Percentiles rank a stretch among this genome's conserved stretches.
Conservation (phyloP, 2,797 vertebrate genomes). For the Danio jaintianensis region DNA sequence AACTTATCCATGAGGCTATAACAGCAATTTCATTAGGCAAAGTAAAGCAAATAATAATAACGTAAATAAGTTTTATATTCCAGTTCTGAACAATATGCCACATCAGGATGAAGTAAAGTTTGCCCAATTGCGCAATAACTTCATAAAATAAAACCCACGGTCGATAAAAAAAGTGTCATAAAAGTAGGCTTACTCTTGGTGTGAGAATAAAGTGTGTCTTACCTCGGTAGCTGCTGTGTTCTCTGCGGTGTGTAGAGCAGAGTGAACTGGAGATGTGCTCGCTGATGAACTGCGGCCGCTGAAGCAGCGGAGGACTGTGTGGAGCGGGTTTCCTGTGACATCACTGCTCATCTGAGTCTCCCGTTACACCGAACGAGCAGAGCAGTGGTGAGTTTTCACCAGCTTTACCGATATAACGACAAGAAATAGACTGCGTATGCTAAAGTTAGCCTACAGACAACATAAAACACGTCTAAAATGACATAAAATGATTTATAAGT, state of each 20-base stretch:
- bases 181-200: neutral
- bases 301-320: constrained; percentile 43
- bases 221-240: constrained; percentile 6
- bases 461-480: neutral
- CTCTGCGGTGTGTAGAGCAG: constrained; percentile 6
- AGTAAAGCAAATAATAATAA: neutral
- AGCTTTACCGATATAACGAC: neutral
- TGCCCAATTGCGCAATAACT: constrained; percentile 2
- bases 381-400: neutral
- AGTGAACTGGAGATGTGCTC: constrained; percentile 24
- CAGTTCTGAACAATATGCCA: neutral
- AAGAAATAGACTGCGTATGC: no score
- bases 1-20: neutral
- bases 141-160: neutral
- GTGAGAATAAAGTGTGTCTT: neutral
- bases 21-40: neutral
- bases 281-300: constrained; percentile 15
- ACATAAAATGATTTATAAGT: neutral
- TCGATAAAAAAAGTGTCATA: neutral
- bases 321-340: constrained; percentile 83
- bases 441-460: no score
- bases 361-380: neutral
- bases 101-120: constrained; percentile 23
- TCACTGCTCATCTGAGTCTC: constrained; percentile 79
- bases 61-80: neutral